phyloP scores from a whole-genome alignment of 2,113 vertebrate genomes.

The Chauna torquata region DNA sequence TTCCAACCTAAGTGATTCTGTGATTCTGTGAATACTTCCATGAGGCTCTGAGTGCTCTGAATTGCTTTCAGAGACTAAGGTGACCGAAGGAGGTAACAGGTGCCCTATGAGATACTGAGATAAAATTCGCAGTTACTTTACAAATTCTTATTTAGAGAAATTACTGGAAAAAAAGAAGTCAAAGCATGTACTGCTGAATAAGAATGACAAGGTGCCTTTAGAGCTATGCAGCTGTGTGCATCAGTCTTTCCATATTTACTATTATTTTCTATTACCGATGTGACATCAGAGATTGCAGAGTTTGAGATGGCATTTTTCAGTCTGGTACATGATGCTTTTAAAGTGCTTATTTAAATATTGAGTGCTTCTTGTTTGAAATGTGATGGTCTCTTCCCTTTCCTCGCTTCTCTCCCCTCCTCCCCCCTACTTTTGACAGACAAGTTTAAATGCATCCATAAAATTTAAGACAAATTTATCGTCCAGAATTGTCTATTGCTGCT shows the following conservation, averaged over 20 bases:
- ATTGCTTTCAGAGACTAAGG: background rate
- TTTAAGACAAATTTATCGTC: background rate
- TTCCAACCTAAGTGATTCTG: too few relatives aligned
- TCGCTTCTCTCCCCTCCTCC: background rate
- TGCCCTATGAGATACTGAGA: background rate
- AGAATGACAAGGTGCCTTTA: background rate
- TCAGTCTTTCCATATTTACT: background rate
- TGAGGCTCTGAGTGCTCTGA: background rate
- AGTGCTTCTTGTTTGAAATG: background rate
- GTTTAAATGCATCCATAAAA: background rate
- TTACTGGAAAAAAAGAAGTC: background rate
- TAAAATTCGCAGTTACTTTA: background rate
- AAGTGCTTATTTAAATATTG: background rate
- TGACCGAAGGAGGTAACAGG: background rate
- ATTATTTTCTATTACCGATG: background rate
- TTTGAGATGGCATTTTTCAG: background rate
- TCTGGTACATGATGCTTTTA: background rate
- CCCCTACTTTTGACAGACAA: background rate
- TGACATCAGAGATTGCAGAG: background rate
- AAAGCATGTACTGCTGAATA: background rate
- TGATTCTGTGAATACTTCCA: too few relatives aligned
- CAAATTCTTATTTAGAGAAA: background rate
- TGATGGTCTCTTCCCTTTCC: background rate
- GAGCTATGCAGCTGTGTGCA: background rate
- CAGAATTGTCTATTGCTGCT: background rate